Evolutionary conservation across 2,888 invertebrate species (phyloP).

Genomic region (Pollenia angustigena): DNA sequence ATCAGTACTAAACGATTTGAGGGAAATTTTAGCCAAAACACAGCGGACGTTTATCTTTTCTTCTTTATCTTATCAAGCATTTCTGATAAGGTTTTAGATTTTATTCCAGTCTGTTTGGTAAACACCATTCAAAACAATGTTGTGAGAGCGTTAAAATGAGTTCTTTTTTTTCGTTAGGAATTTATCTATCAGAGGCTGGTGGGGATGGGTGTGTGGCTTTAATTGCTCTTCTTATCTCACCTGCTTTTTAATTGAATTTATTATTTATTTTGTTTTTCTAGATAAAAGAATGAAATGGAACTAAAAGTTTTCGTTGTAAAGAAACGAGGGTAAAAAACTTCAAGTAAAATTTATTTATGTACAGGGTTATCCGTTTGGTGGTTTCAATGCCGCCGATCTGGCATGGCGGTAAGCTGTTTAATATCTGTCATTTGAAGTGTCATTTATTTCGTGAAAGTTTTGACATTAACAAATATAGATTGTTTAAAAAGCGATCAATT

Average conservation of each 20-base stretch:
- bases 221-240: neutral
- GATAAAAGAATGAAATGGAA: neutral
- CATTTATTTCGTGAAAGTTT: too few species aligned
- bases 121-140: neutral
- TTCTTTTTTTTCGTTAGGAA: neutral
- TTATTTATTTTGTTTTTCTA: neutral
- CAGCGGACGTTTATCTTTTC: neutral
- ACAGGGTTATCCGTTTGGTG: too few species aligned
- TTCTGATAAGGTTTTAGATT: constrained; percentile 33
- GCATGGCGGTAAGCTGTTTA: too few species aligned
- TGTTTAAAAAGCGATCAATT: too few species aligned
- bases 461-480: too few species aligned
- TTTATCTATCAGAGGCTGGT: neutral
- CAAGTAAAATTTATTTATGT: too few species aligned
- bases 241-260: neutral
- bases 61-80: constrained; percentile 55
- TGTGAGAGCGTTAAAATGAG: neutral
- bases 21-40: neutral
- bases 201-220: neutral
- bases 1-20: constrained; percentile 42
- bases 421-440: too few species aligned
- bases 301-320: neutral
- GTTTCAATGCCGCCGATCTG: too few species aligned
- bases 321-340: neutral
- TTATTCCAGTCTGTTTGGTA: neutral